Conservation (phyloP, 2,113 vertebrate species). For the Cyprinodon tularosa region DNA sequence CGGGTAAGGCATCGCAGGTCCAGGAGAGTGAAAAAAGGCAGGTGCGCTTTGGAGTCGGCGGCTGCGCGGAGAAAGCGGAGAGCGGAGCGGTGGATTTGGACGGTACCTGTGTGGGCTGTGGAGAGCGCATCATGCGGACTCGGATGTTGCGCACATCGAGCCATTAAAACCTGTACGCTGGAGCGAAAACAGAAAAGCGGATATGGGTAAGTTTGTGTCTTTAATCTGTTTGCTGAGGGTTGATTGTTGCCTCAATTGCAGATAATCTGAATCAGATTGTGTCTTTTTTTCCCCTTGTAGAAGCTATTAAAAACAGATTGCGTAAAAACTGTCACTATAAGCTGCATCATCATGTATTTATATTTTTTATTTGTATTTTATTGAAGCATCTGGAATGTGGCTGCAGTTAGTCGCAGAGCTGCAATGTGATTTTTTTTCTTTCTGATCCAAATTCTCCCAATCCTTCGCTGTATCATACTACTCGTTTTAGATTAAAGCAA, state of each 20-base stretch:
- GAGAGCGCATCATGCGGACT: conserved; percentile 77
- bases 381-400: conserved; percentile 50
- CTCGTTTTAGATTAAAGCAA: conserved; percentile 15
- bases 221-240: conserved; percentile 5
- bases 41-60: conserved; percentile 68
- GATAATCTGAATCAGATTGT: background rate
- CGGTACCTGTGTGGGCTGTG: conserved; percentile 70
- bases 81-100: conserved; percentile 69
- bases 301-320: conserved; percentile 1
- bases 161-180: conserved; percentile 78
- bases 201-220: conserved; percentile 78
- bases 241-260: conserved; percentile 13
- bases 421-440: conserved; percentile 44
- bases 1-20: conserved; percentile 56
- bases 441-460: conserved; percentile 23
- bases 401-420: conserved; percentile 60
- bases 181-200: conserved; percentile 77
- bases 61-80: conserved; percentile 63
- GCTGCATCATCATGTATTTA: background rate
- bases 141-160: conserved; percentile 72
- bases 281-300: background rate
- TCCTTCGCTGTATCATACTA: conserved; percentile 16
- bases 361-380: conserved; percentile 5
- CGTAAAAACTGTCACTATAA: conserved; percentile 17
- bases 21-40: conserved; percentile 60